These are phyloP conservation scores for Orthonyx spaldingii DNA, from an alignment of 2,113 vertebrate species.

Conservation along the genomic window DNA sequence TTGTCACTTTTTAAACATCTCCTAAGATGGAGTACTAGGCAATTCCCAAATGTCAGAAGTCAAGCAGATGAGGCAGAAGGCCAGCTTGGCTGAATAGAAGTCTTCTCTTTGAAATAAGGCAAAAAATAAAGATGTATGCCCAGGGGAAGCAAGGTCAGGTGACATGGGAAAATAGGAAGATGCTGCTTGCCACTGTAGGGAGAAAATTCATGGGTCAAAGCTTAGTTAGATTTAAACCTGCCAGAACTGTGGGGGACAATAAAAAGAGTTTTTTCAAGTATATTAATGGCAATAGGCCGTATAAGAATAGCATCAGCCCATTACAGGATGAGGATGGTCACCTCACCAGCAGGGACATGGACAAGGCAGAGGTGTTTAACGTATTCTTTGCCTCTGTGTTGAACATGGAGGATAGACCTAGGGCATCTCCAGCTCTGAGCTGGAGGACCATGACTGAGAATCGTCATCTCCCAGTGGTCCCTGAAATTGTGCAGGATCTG, in stretches of 20 bases:
- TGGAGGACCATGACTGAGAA: not conserved
- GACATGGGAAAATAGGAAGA: not conserved
- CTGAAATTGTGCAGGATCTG: not conserved
- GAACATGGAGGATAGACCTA: not conserved
- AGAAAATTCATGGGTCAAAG: not conserved
- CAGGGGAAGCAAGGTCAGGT: not conserved
- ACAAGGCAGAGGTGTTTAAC: not conserved
- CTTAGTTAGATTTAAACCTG: not conserved
- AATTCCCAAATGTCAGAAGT: not conserved
- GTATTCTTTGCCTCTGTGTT: not conserved
- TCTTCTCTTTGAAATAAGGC: not conserved
- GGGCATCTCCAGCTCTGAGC: not conserved
- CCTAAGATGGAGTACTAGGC: not conserved
- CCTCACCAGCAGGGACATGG: not conserved
- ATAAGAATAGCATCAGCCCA: not conserved
- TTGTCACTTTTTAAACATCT: not conserved
- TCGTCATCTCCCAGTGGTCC: not conserved
- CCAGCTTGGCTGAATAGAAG: not conserved
- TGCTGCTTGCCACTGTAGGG: not conserved
- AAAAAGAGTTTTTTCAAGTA: not conserved
- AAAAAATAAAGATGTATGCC: not conserved
- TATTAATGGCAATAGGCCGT: not conserved
- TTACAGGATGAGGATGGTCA: not conserved
- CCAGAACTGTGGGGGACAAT: not conserved
- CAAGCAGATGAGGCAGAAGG: not conserved